These are phyloP conservation scores for Pampusana beccarii DNA, from an alignment of 2,113 vertebrate species.

Conservation along the genomic window DNA sequence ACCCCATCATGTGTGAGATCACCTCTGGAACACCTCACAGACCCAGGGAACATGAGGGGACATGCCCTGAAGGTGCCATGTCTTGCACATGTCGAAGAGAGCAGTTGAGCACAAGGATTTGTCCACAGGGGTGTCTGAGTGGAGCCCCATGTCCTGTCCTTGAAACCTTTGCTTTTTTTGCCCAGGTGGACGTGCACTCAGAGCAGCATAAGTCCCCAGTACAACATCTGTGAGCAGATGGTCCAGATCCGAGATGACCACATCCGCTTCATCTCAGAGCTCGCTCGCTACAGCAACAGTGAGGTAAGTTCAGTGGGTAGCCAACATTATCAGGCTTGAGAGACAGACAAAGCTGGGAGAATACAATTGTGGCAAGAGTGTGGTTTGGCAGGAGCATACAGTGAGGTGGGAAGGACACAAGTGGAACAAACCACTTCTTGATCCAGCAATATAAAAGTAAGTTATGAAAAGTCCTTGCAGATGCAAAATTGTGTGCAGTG, in stretches of 20 bases:
- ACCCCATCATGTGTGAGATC: background rate
- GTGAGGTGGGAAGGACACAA: background rate
- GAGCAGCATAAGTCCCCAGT: slow-evolving; percentile 98
- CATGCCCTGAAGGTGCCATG: background rate
- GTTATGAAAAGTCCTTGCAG: background rate
- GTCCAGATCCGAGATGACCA: slow-evolving; percentile 98
- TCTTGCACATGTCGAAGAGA: background rate
- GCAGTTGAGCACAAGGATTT: background rate
- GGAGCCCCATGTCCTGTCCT: background rate
- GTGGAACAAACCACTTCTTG: background rate
- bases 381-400: background rate
- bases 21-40: background rate
- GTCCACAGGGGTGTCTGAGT: background rate
- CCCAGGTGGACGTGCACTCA: slow-evolving; percentile 98
- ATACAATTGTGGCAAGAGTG: background rate
- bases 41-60: background rate
- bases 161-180: slow-evolving; percentile 46
- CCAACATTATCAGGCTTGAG: accelerated
- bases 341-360: background rate
- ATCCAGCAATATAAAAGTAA: background rate
- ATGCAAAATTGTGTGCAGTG: background rate
- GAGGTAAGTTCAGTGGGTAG: slow-evolving; percentile 74
- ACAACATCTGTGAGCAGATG: slow-evolving; percentile 99
- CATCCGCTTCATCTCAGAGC: slow-evolving; percentile 98
- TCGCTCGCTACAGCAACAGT: slow-evolving; percentile 99